Percentiles rank a stretch among this genome's conserved stretches.
Conservation (phyloP, 2,113 vertebrate species). For the Pangasianodon hypophthalmus region DNA sequence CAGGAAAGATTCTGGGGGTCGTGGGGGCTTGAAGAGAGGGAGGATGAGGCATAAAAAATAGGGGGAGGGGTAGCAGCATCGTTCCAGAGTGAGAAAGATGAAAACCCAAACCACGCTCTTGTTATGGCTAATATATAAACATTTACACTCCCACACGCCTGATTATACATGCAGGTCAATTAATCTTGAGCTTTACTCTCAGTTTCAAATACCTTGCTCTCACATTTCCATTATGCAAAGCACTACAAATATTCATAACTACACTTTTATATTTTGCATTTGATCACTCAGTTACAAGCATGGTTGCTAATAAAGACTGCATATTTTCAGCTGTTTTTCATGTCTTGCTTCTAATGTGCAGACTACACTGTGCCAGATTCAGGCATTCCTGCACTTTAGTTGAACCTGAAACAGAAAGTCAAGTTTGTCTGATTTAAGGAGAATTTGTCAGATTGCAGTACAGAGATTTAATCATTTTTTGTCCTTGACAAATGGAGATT, state of each 20-base stretch:
- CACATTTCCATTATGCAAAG: constrained; percentile 11
- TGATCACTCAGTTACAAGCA: constrained; percentile 27
- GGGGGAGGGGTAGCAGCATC: constrained; percentile 27
- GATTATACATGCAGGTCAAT: constrained; percentile 11
- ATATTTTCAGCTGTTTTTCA: constrained; percentile 23
- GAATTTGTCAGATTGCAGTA: neutral
- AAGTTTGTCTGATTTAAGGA: neutral
- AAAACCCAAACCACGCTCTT: constrained; percentile 58
- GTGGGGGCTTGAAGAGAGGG: constrained; percentile 15
- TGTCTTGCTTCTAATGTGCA: neutral
- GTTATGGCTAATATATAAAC: constrained; percentile 49
- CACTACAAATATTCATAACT: constrained; percentile 25
- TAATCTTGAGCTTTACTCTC: constrained; percentile 17
- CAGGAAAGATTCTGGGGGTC: constrained; percentile 64
- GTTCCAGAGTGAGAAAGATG: constrained; percentile 53
- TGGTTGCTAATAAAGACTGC: constrained; percentile 31
- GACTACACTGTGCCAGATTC: neutral
- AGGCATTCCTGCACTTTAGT: neutral
- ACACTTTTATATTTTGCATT: constrained; percentile 2
- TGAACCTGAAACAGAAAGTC: neutral
- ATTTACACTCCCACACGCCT: neutral
- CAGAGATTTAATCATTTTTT: neutral
- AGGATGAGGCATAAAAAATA: constrained; percentile 40
- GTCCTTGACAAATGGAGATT: neutral
- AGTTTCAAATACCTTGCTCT: neutral